Conservation (phyloP, 2,888 invertebrate genomes). For the Epinotia bilunana region DNA sequence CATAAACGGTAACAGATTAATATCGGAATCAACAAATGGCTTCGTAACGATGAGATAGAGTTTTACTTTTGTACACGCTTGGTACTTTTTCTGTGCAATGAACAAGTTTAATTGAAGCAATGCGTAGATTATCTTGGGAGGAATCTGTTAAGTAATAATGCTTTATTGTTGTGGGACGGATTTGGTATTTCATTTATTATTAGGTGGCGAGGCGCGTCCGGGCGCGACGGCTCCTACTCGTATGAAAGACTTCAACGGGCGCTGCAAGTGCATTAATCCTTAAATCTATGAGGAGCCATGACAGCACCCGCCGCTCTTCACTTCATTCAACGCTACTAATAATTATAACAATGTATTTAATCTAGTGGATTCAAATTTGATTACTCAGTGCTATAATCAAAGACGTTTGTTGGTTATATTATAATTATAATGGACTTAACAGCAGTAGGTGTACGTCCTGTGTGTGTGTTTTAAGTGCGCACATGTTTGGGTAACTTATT, state of each 20-base stretch:
- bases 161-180: slow-evolving; percentile 66
- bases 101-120: slow-evolving; percentile 55
- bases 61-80: slow-evolving; percentile 47
- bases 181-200: slow-evolving; percentile 63
- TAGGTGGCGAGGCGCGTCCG: slow-evolving; percentile 12
- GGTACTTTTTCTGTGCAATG: slow-evolving; percentile 35
- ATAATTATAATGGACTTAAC: background rate
- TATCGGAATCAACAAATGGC: slow-evolving; percentile 55
- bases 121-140: slow-evolving; percentile 57
- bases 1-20: slow-evolving; percentile 48
- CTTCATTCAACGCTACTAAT: background rate
- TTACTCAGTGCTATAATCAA: background rate
- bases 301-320: slow-evolving; percentile 9
- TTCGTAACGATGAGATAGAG: slow-evolving; percentile 61
- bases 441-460: too few species aligned
- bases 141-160: slow-evolving; percentile 63
- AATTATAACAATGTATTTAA: slow-evolving; percentile 8
- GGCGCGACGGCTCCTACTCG: slow-evolving; percentile 52
- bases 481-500: too few species aligned
- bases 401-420: background rate
- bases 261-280: slow-evolving; percentile 22
- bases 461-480: too few species aligned
- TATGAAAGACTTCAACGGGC: slow-evolving; percentile 68
- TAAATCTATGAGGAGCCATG: slow-evolving; percentile 6
- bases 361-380: slow-evolving; percentile 1